Conservation (phyloP, 2,113 vertebrate genomes). For the Limanda limanda region DNA sequence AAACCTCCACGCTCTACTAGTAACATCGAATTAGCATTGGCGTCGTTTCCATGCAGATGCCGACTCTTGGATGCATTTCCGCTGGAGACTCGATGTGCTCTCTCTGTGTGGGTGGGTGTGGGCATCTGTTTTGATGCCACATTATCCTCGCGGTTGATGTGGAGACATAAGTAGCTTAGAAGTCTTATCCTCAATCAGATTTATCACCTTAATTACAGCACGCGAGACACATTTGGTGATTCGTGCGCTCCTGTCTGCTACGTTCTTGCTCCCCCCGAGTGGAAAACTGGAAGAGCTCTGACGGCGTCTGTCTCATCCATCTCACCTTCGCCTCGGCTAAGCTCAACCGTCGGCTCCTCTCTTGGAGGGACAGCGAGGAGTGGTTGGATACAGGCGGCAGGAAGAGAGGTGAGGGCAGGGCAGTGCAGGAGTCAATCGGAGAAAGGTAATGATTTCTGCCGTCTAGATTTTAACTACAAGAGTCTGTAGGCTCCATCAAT, state of each 20-base stretch:
- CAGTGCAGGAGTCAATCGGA: conserved; percentile 35
- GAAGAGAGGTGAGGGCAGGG: background rate
- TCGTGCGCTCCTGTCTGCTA: conserved; percentile 27
- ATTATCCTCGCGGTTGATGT: conserved; percentile 58
- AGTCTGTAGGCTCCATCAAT: conserved; percentile 60
- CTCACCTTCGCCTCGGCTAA: conserved; percentile 35
- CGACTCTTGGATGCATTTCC: conserved; percentile 42
- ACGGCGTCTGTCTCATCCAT: conserved; percentile 41
- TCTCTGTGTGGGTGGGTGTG: background rate
- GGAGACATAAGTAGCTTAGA: conserved; percentile 65
- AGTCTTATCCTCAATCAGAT: conserved; percentile 67
- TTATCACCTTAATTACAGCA: conserved; percentile 74
- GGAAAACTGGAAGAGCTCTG: conserved; percentile 37
- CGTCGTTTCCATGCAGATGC: conserved; percentile 60
- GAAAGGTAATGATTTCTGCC: conserved; percentile 58
- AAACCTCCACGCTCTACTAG: conserved; percentile 54
- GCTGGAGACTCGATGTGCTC: conserved; percentile 1
- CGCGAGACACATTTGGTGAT: conserved; percentile 53
- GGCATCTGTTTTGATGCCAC: conserved; percentile 30
- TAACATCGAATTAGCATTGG: conserved; percentile 59
- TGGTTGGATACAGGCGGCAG: background rate
- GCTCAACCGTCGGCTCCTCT: conserved; percentile 20
- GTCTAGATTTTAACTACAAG: conserved; percentile 52
- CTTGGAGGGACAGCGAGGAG: background rate
- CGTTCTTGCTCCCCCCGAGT: conserved; percentile 38